Conservation (phyloP, 2,888 invertebrate species). For the Peribatodes rhomboidaria region DNA sequence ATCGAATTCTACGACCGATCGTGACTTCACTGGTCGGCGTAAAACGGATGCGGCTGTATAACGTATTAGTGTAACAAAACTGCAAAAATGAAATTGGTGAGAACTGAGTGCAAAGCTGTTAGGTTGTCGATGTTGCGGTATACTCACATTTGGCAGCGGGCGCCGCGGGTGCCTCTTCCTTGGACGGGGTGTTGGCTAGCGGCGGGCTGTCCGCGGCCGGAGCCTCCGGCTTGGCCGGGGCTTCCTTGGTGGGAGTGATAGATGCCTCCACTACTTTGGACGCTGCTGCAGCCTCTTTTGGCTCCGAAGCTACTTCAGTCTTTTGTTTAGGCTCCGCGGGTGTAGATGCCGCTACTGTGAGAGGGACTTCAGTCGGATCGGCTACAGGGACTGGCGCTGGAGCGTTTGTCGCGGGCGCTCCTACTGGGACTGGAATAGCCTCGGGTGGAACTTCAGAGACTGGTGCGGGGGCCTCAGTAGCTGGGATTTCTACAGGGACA, state of each 20-base stretch:
- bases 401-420: conserved; percentile 19
- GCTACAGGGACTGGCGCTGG: conserved; percentile 4
- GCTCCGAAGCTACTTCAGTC: conserved; percentile 48
- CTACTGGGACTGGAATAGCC: conserved; percentile 36
- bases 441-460: neutral
- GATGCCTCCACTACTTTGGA: conserved; percentile 27
- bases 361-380: conserved; percentile 37
- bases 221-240: conserved; percentile 6
- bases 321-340: conserved; percentile 39
- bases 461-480: neutral
- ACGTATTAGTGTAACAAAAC: conserved; percentile 82
- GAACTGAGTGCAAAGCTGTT: conserved; percentile 81
- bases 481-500: neutral
- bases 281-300: conserved; percentile 37
- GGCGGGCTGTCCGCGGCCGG: conserved; percentile 72
- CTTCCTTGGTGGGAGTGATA: conserved; percentile 14
- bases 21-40: conserved; percentile 55
- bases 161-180: conserved; percentile 67
- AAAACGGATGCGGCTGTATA: conserved; percentile 69
- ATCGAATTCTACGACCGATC: conserved; percentile 60
- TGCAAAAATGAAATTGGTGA: conserved; percentile 83
- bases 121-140: conserved; percentile 55
- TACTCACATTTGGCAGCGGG: conserved; percentile 82
- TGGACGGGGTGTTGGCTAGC: conserved; percentile 75
- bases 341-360: conserved; percentile 39